A percentile compares a stretch with the other conserved stretches of the same genome.
Evolutionary conservation across 2,797 vertebrate species (phyloP).

Genomic region (Merluccius polli): DNA sequence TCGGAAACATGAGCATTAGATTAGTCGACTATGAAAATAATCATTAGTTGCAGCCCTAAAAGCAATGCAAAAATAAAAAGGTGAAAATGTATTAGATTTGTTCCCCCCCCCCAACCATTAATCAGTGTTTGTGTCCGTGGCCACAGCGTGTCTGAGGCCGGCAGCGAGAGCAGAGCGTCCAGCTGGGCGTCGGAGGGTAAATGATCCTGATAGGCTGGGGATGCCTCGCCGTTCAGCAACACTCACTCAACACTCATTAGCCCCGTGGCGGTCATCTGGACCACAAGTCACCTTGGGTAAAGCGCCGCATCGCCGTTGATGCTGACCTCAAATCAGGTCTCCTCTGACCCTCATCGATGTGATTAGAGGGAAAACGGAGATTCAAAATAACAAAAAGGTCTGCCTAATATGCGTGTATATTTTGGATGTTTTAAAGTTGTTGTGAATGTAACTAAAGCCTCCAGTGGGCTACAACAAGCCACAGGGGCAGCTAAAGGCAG

Average conservation of each 20-base stretch:
- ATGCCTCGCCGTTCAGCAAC: not conserved
- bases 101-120: too few relatives aligned
- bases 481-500: slow-evolving; percentile 12
- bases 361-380: slow-evolving; percentile 13
- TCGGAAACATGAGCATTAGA: too few relatives aligned
- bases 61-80: not conserved
- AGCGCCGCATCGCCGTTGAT: too few relatives aligned
- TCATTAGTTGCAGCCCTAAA: too few relatives aligned
- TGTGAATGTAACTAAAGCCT: slow-evolving; percentile 11
- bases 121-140: too few relatives aligned
- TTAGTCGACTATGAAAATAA: too few relatives aligned
- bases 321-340: too few relatives aligned
- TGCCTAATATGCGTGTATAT: not conserved
- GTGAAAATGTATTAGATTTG: not conserved
- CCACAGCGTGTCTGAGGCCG: not conserved
- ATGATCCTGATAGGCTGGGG: not conserved
- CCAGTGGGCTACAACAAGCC: slow-evolving; percentile 14
- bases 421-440: too few relatives aligned
- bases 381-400: too few relatives aligned
- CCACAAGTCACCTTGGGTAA: not conserved
- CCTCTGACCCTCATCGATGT: not conserved
- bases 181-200: not conserved
- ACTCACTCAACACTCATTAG: not conserved
- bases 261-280: not conserved
- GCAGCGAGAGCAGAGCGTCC: too few relatives aligned